phyloP scores from a whole-genome alignment of 2,888 invertebrate genomes.

The Zygothrica quintamaculata region DNA sequence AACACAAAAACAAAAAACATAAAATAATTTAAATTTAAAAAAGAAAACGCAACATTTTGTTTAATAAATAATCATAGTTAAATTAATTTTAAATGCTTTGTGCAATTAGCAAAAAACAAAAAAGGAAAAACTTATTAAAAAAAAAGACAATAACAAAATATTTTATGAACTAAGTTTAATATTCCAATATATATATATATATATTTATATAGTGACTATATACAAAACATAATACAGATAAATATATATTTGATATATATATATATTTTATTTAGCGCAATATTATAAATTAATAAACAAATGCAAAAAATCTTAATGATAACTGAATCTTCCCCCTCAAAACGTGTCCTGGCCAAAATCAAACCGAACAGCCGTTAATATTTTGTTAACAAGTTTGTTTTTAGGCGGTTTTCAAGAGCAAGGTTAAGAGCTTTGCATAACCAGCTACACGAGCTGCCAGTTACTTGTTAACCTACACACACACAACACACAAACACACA shows the following conservation, averaged over 20 bases:
- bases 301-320: constrained; percentile 35
- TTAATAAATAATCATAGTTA: constrained; percentile 55
- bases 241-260: constrained; percentile 27
- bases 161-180: constrained; percentile 41
- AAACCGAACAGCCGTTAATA: no score
- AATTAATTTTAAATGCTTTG: constrained; percentile 62
- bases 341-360: neutral
- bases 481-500: constrained; percentile 5
- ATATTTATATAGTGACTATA: constrained; percentile 39
- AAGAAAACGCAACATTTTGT: constrained; percentile 34
- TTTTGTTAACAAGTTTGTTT: constrained; percentile 34
- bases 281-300: constrained; percentile 63
- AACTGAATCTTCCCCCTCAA: constrained; percentile 3
- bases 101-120: constrained; percentile 52
- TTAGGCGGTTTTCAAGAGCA: constrained; percentile 69
- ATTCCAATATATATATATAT: constrained; percentile 40
- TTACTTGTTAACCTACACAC: constrained; percentile 67
- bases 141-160: constrained; percentile 23
- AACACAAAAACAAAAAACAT: constrained; percentile 19
- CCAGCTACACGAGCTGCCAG: constrained; percentile 36
- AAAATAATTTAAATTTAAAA: constrained; percentile 12
- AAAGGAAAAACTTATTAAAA: constrained; percentile 29
- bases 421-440: constrained; percentile 64
- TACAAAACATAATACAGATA: constrained; percentile 22
- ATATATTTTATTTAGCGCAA: constrained; percentile 72